Conservation (phyloP, 1,140 invertebrate species). For the Onthophagus taurus region DNA sequence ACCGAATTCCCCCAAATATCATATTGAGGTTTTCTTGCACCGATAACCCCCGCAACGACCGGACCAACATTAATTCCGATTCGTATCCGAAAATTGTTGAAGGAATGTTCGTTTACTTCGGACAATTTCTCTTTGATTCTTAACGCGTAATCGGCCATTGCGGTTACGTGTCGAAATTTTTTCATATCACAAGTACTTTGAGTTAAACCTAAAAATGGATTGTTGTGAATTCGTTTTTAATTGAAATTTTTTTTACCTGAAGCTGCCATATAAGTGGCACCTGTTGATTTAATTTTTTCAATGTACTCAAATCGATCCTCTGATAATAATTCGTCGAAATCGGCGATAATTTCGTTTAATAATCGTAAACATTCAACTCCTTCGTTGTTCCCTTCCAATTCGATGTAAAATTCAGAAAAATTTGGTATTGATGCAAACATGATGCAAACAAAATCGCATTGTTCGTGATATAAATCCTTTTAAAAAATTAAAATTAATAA, state of each 20-base stretch:
- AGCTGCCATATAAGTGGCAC: slow-evolving; percentile 94
- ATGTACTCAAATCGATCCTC: slow-evolving; percentile 83
- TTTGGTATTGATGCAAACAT: slow-evolving; percentile 95
- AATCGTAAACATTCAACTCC: slow-evolving; percentile 89
- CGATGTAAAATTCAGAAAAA: slow-evolving; percentile 95
- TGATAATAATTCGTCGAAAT: slow-evolving; percentile 86
- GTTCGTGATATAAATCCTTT: slow-evolving; percentile 90
- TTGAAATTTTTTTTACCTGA: slow-evolving; percentile 52
- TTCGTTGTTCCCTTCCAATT: slow-evolving; percentile 89
- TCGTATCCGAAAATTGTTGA: slow-evolving; percentile 91
- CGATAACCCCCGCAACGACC: slow-evolving; percentile 92
- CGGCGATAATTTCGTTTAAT: slow-evolving; percentile 94
- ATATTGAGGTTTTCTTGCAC: slow-evolving; percentile 83
- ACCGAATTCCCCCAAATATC: slow-evolving; percentile 94
- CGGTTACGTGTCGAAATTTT: slow-evolving; percentile 69
- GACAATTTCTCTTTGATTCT: slow-evolving; percentile 76
- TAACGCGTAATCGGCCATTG: slow-evolving; percentile 87
- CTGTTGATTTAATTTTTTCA: slow-evolving; percentile 96
- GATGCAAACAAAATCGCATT: slow-evolving; percentile 89
- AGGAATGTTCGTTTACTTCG: slow-evolving; percentile 92
- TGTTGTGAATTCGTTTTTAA: background rate
- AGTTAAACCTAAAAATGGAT: slow-evolving; percentile 53
- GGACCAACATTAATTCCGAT: slow-evolving; percentile 93
- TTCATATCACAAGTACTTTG: slow-evolving; percentile 67
- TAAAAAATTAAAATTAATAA: slow-evolving; percentile 17